Conservation (phyloP, 2,888 invertebrate species). For the Hedya salicella region DNA sequence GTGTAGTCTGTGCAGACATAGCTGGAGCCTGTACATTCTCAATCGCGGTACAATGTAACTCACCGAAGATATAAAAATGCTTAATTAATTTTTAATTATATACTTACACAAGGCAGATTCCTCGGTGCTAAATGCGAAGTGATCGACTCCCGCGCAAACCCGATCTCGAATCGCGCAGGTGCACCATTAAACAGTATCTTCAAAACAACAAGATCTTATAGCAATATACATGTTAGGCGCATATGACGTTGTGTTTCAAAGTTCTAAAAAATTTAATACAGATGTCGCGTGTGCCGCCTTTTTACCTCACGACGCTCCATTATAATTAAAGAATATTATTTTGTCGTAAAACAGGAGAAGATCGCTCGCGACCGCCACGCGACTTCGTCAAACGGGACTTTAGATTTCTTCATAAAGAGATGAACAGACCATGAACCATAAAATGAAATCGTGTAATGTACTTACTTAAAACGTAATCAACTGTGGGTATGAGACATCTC, state of each 20-base stretch:
- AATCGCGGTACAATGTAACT: neutral
- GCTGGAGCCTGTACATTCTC: neutral
- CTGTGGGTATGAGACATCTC: slow-evolving; percentile 15
- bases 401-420: slow-evolving; percentile 65
- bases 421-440: slow-evolving; percentile 22
- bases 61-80: slow-evolving; percentile 4
- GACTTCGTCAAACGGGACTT: slow-evolving; percentile 70
- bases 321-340: slow-evolving; percentile 84
- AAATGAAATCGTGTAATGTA: slow-evolving; percentile 37
- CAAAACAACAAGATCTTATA: slow-evolving; percentile 1
- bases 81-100: slow-evolving; percentile 74
- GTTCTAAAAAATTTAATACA: slow-evolving; percentile 77
- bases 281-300: slow-evolving; percentile 81
- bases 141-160: slow-evolving; percentile 65
- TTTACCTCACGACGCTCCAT: slow-evolving; percentile 76
- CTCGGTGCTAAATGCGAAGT: slow-evolving; percentile 58
- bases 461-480: slow-evolving; percentile 28
- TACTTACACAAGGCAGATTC: slow-evolving; percentile 67
- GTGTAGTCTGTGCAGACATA: too few relatives aligned
- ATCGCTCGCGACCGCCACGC: slow-evolving; percentile 68
- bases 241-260: slow-evolving; percentile 11
- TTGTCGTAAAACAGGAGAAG: slow-evolving; percentile 74
- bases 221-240: slow-evolving; percentile 1
- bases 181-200: slow-evolving; percentile 68
- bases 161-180: slow-evolving; percentile 71